Percentiles rank a stretch among this genome's conserved stretches.
phyloP scores from a whole-genome alignment of 2,113 vertebrate genomes.

The Tragelaphus scriptus region DNA sequence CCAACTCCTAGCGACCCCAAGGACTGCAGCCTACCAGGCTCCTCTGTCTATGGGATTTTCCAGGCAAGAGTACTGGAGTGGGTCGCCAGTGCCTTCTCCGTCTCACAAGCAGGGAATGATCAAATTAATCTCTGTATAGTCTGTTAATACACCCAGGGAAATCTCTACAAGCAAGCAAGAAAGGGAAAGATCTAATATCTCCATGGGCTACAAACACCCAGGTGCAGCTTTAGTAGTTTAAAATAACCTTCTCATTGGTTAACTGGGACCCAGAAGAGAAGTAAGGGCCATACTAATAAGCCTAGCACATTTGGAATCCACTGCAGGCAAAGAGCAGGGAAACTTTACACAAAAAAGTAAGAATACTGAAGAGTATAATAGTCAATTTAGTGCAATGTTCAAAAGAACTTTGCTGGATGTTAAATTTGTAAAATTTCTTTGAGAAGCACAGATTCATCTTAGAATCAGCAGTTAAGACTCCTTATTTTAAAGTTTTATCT shows the following conservation, averaged over 20 bases:
- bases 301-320: slow-evolving; percentile 10
- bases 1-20: too few species aligned
- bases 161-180: not conserved
- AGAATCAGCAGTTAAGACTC: not conserved
- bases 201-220: not conserved
- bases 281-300: not conserved
- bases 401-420: not conserved
- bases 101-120: not conserved
- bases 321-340: not conserved
- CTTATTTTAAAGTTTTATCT: not conserved
- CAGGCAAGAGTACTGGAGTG: too few species aligned
- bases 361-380: not conserved
- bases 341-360: not conserved
- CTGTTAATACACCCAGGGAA: not conserved
- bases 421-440: not conserved
- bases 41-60: too few species aligned
- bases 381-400: not conserved
- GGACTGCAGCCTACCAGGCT: too few species aligned
- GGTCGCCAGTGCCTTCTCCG: too few species aligned
- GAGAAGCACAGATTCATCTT: not conserved
- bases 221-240: not conserved
- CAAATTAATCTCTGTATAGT: not conserved
- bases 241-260: slow-evolving; percentile 23
- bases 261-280: not conserved
- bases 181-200: not conserved